Evolutionary conservation across 2,797 vertebrate genomes (phyloP).

Genomic region (Vultur gryphus): DNA sequence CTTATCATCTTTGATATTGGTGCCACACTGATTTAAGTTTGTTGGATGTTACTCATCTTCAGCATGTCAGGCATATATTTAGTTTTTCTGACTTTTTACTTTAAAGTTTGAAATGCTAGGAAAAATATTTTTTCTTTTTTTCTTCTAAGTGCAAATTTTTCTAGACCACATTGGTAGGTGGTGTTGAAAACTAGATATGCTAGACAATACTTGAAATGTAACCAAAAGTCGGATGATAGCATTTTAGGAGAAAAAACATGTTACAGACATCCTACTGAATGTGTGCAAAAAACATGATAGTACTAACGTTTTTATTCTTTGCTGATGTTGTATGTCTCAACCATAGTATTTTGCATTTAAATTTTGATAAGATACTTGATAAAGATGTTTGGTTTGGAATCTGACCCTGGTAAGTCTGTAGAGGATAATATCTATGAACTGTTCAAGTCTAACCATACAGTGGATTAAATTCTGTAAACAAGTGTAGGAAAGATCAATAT

Average conservation of each 20-base stretch:
- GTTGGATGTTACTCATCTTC: background rate
- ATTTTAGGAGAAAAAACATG: background rate
- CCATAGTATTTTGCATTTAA: background rate
- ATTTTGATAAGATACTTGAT: background rate
- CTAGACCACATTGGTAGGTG: background rate
- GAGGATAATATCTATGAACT: background rate
- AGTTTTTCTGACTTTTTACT: background rate
- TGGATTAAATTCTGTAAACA: slow-evolving; percentile 7
- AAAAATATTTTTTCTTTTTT: background rate
- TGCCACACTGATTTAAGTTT: background rate
- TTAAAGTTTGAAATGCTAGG: background rate
- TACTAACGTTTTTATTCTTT: background rate
- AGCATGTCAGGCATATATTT: background rate
- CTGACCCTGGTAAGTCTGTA: background rate
- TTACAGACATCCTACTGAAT: background rate
- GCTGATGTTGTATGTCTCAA: background rate
- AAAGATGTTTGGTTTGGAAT: background rate
- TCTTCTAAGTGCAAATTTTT: background rate
- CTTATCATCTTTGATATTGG: background rate
- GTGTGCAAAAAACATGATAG: background rate
- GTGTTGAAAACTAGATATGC: background rate
- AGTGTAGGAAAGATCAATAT: background rate
- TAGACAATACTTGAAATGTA: background rate
- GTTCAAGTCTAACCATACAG: background rate
- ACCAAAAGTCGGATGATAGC: background rate